phyloP scores from a whole-genome alignment of 2,797 vertebrate species.

The Tiaroga cobitis region DNA sequence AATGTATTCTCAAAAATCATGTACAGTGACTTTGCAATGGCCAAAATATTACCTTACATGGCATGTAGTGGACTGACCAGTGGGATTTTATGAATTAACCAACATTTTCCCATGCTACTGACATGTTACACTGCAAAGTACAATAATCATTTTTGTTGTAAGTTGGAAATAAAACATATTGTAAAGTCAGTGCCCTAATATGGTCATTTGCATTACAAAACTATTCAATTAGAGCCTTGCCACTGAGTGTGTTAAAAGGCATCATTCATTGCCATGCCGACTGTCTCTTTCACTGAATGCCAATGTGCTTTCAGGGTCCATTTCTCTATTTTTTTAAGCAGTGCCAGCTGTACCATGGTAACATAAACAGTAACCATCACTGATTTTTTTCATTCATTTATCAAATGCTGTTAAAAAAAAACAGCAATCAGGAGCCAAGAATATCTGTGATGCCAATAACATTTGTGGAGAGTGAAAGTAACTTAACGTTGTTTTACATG shows the following conservation, averaged over 20 bases:
- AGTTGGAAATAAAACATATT: no score
- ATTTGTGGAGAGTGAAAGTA: neutral
- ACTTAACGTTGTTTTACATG: no score
- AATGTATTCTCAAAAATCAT: neutral
- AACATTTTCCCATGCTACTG: neutral
- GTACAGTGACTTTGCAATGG: neutral
- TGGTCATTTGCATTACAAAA: slow-evolving; percentile 45
- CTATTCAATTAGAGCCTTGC: slow-evolving; percentile 14
- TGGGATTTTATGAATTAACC: neutral
- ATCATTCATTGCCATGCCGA: slow-evolving; percentile 47
- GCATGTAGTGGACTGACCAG: neutral
- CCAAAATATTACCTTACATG: neutral
- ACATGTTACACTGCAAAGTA: no score
- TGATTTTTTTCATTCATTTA: neutral
- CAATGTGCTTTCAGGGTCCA: slow-evolving; percentile 13
- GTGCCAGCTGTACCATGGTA: slow-evolving; percentile 22
- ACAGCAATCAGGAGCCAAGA: neutral
- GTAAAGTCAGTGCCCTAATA: slow-evolving; percentile 11
- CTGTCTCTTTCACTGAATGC: slow-evolving; percentile 6
- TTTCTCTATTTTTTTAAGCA: slow-evolving; percentile 8
- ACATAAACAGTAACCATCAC: neutral
- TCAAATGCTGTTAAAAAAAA: neutral
- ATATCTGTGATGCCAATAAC: neutral
- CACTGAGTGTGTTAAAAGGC: slow-evolving; percentile 39
- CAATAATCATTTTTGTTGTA: no score